Conservation (phyloP, 2,797 vertebrate species). For the Lutjanus argentimaculatus region DNA sequence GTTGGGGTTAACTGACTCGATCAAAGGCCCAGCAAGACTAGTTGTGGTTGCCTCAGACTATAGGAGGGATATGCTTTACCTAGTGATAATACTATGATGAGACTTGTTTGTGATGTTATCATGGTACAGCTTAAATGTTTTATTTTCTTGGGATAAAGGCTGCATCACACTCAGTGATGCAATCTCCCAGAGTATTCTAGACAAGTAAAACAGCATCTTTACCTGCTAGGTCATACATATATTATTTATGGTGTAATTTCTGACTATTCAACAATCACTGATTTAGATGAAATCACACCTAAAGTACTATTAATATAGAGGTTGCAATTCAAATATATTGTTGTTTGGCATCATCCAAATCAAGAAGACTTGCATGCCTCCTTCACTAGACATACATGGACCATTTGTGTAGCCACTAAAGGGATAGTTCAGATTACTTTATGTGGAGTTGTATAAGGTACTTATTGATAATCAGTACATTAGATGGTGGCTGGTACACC, state of each 20-base stretch:
- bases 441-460: no score
- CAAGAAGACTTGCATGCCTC: constrained; percentile 6
- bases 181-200: neutral
- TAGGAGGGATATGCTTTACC: neutral
- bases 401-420: neutral
- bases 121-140: neutral
- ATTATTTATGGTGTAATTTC: neutral
- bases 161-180: neutral
- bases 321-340: neutral
- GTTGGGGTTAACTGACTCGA: constrained; percentile 50
- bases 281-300: neutral
- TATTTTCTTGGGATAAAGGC: neutral
- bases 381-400: constrained; percentile 24
- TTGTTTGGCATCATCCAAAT: constrained; percentile 36
- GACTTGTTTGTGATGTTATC: neutral
- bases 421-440: no score
- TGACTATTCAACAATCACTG: neutral
- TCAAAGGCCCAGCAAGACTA: constrained; percentile 22
- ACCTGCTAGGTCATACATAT: neutral
- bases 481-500: no score
- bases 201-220: neutral
- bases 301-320: neutral
- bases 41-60: constrained; percentile 2
- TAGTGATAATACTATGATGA: neutral
- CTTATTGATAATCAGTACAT: no score